Evolutionary conservation across 2,113 vertebrate species (phyloP), one percentile per base, ranked within the genome.

Genomic region (Nannobrachium achirus): DNA sequence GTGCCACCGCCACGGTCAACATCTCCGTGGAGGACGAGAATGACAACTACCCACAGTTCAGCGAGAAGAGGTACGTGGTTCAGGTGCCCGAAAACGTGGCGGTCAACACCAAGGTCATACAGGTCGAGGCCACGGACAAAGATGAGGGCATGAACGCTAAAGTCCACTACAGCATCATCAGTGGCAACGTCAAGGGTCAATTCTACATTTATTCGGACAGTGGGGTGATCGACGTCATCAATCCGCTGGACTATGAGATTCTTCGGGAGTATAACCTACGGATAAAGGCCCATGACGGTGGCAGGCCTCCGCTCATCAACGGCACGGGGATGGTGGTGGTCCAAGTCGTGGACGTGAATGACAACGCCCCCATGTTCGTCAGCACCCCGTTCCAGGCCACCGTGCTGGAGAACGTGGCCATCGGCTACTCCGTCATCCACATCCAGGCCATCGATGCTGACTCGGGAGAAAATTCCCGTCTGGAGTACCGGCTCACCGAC

Each of bases 311-410:
- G 0, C 92, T 96, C 81, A 98, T 96, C 68, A 99, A 98, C 39
- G 91, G 95, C 56, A 96, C 95, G 0, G 98, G 98, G 9, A 92
- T 98, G 89, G 96, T 99, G 56, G 93, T 95, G 0, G 93, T 99
- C 45, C 96, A 97, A 61, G 97, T 99, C 0, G 89, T 98, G 74
- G 98, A 99, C 0, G 88, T 99, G 1, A 99, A 99, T 0, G 98
- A 99, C 86, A 99, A 99, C 0, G 93, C 94, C 0, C 98, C 98
- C 33, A 97, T 98, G 90, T 99, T 99, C 50, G 96, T 99, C 65
- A 99, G 98, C 85, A 99, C 96, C 55, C 98, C 98, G 0, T 98
- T 99, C 81, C 98, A 99, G 86, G 95, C 96, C 0, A 93, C 95
- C 0, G 97, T 99, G 69, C 87, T 98, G 81, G 98, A 99, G 77